phyloP scores from a whole-genome alignment of 2,113 vertebrate genomes.

The Macrotus californicus region DNA sequence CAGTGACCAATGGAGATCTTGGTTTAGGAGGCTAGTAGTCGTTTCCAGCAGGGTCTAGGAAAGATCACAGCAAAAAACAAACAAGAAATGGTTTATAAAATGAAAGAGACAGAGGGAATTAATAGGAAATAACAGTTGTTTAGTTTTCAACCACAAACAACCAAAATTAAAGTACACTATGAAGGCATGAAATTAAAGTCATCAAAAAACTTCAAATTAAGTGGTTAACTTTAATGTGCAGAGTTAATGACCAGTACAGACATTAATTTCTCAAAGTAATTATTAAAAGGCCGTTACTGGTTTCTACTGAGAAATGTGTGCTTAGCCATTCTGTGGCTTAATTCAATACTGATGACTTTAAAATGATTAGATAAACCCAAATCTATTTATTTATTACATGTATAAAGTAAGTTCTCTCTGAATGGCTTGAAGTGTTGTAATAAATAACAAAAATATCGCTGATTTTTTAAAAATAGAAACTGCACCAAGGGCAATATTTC shows the following conservation, averaged over 20 bases:
- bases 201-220: neutral
- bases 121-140: neutral
- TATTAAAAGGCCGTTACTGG: neutral
- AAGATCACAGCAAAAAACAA: slow-evolving; percentile 21
- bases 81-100: neutral
- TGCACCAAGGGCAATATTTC: slow-evolving; percentile 4
- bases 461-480: neutral
- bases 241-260: neutral
- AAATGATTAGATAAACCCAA: neutral
- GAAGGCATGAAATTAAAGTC: neutral
- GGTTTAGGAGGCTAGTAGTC: slow-evolving; percentile 93
- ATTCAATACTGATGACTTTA: slow-evolving; percentile 3
- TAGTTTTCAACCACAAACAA: neutral
- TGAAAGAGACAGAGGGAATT: neutral
- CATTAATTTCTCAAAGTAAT: slow-evolving; percentile 11
- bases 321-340: neutral
- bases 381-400: slow-evolving; percentile 3
- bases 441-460: neutral
- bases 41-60: slow-evolving; percentile 93
- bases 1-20: slow-evolving; percentile 98
- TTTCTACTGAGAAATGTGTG: slow-evolving; percentile 4
- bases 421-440: neutral
- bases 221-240: neutral
- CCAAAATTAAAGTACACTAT: neutral
- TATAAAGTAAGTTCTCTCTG: slow-evolving; percentile 21